These are phyloP conservation scores for Chionis minor DNA, from an alignment of 2,113 vertebrate species.

Conservation along the genomic window DNA sequence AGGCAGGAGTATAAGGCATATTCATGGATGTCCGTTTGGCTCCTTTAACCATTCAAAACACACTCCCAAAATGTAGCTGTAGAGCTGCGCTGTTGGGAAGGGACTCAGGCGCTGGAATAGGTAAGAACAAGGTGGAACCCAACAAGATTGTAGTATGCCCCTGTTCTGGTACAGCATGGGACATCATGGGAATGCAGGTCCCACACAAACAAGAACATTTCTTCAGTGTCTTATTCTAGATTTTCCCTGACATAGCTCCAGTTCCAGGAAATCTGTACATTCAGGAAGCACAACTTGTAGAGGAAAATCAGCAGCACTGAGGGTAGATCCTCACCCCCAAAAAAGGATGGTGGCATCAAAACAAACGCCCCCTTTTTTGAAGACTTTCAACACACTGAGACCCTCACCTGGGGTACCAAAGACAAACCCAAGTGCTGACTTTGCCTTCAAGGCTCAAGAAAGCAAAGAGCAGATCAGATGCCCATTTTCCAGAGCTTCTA, in stretches of 20 bases:
- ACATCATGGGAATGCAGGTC: not conserved
- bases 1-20: not conserved
- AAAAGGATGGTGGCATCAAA: not conserved
- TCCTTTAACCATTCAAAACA: not conserved
- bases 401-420: not conserved
- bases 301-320: not conserved
- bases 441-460: not conserved
- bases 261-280: too few species aligned
- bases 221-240: not conserved
- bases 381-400: not conserved
- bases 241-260: not conserved
- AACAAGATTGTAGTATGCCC: accelerated
- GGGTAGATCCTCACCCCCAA: not conserved
- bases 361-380: not conserved
- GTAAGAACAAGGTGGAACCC: not conserved
- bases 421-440: not conserved
- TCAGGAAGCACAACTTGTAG: not conserved
- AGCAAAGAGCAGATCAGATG: not conserved
- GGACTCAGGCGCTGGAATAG: not conserved
- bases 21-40: not conserved
- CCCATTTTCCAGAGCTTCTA: not conserved
- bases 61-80: not conserved
- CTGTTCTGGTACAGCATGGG: not conserved
- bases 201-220: not conserved
- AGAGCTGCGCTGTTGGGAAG: not conserved